A percentile compares a stretch with the other conserved stretches of the same genome.
Conservation (phyloP, 2,888 invertebrate species). For the Eupithecia inturbata region DNA sequence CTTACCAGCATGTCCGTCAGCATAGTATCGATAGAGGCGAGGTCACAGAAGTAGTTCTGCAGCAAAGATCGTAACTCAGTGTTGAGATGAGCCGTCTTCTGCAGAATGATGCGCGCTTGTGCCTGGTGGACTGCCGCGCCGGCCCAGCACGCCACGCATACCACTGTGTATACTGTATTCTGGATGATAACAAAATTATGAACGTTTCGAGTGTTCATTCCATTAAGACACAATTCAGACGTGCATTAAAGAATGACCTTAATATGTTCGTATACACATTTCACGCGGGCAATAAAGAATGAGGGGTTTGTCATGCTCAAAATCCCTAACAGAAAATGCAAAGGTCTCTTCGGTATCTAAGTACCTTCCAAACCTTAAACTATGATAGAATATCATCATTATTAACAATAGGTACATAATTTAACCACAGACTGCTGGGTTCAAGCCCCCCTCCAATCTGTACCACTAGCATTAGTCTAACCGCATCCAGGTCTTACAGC, state of each 20-base stretch:
- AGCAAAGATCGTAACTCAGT: conserved; percentile 69
- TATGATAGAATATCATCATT: no score
- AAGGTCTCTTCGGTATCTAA: no score
- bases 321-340: neutral
- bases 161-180: conserved; percentile 69
- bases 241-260: no score
- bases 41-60: conserved; percentile 82
- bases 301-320: neutral
- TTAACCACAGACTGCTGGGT: no score
- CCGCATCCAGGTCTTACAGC: no score
- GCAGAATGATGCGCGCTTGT: conserved; percentile 69
- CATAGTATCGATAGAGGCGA: conserved; percentile 83
- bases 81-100: conserved; percentile 75
- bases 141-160: conserved; percentile 78
- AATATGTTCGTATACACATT: no score
- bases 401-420: no score
- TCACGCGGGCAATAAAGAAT: neutral
- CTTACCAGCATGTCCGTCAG: conserved; percentile 84
- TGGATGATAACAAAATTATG: conserved; percentile 40
- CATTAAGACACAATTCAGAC: neutral
- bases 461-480: no score
- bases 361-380: no score
- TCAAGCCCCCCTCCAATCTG: no score
- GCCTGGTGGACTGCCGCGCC: conserved; percentile 81
- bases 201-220: neutral